Evolutionary conservation across 2,888 invertebrate species (phyloP), one percentile per base, ranked within the genome.

Genomic region (Octodonta nipae): DNA sequence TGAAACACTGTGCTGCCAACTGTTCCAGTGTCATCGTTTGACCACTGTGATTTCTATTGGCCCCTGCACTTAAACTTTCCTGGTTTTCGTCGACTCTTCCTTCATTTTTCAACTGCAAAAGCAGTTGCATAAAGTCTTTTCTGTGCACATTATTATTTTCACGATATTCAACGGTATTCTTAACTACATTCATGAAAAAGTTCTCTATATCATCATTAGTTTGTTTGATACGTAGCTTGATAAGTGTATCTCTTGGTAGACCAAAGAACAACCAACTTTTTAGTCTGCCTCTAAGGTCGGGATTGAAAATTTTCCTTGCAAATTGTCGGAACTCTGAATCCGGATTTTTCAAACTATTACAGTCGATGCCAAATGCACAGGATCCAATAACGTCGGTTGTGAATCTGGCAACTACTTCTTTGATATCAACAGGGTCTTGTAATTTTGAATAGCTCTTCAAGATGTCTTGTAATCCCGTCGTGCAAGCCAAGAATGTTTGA

Each of bases 381-480:
- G 66, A 67, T 0, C 69, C 70, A 13, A 73, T 69, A 2, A 72
- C 66, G 44, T 73, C 72, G 58, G 70, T 70, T 0, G 70, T 65
- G 46, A 67, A 72, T 39, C 66, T 65, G 3, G 66, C 67, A 38
- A 67, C 63, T 17, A 70, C 58, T 17, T 71, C 67, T 7, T 67
- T 53, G 14, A 54, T 45, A 27, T 55, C 49, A 4, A 56, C 30
- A 4, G 43, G 30, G 12, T 46, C 37, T 13, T 48, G 50, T 1
- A 60, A 59, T 1, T 52, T 35, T 34, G 61, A 37, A 36, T 50
- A 25, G 28, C 52, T 24, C 12, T 61, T 55, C 7, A 69, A 59
- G 28, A 69, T 63, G 3, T 56, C 47, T n/a, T 65, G 50, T 16
- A 75, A 58, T 30, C 66, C 63, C 4, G 64, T 55, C 1, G 67